phyloP scores from a whole-genome alignment of 2,113 vertebrate species.

The Hystrix brachyura region DNA sequence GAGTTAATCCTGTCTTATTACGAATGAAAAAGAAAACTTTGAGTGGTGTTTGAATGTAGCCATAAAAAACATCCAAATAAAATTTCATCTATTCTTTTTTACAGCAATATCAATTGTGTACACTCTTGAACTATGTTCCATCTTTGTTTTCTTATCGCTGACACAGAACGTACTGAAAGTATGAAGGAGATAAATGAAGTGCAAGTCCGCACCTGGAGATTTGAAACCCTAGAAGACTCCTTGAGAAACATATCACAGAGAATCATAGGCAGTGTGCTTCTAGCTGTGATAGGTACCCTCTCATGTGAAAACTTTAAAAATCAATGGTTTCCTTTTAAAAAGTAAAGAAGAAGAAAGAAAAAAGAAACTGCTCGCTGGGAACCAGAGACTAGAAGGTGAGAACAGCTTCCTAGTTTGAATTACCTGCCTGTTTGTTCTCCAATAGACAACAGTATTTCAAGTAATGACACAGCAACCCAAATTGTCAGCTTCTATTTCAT shows the following conservation, averaged over 20 bases:
- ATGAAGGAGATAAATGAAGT: constrained; percentile 81
- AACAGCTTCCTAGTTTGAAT: constrained; percentile 70
- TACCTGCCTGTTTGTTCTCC: constrained; percentile 39
- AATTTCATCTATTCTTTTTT: not conserved
- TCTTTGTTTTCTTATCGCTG: constrained; percentile 72
- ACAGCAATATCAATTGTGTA: constrained; percentile 45
- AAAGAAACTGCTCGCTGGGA: constrained; percentile 13
- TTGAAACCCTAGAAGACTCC: constrained; percentile 80
- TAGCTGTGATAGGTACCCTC: constrained; percentile 73
- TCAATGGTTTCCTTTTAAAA: constrained; percentile 50
- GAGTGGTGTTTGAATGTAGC: not conserved
- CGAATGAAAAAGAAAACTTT: constrained; percentile 17
- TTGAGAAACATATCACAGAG: constrained; percentile 73
- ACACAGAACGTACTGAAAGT: constrained; percentile 65
- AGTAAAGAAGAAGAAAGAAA: not conserved
- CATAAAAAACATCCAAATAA: not conserved
- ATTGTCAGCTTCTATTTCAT: constrained; percentile 16
- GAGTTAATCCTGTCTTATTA: not conserved
- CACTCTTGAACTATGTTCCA: not conserved
- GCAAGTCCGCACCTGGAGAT: constrained; percentile 78
- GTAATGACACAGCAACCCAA: constrained; percentile 4
- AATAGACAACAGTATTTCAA: constrained; percentile 57
- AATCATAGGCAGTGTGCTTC: constrained; percentile 77
- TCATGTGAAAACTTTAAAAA: constrained; percentile 37
- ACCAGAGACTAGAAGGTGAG: constrained; percentile 69